Conservation (phyloP, 2,113 vertebrate genomes). For the Halichoeres trimaculatus region DNA sequence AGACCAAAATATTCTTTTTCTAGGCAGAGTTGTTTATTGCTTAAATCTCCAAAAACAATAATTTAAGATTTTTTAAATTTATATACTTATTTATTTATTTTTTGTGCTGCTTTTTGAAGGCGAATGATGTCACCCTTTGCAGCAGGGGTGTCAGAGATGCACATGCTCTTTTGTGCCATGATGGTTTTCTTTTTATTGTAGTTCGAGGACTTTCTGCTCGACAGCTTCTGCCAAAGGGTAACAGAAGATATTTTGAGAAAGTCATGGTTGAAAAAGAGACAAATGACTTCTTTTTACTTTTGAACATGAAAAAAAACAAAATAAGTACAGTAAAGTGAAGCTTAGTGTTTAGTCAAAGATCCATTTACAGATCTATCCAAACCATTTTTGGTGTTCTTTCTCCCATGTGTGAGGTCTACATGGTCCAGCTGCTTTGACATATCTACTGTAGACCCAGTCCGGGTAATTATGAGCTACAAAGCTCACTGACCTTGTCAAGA, state of each 20-base stretch:
- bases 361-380: conserved; percentile 4
- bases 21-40: not conserved
- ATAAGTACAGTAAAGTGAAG: not conserved
- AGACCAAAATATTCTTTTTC: not conserved
- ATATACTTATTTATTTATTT: no score
- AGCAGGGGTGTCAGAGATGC: not conserved
- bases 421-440: conserved; percentile 66
- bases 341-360: conserved; percentile 3
- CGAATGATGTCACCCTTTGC: not conserved
- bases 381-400: conserved; percentile 34
- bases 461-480: conserved; percentile 81
- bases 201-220: not conserved
- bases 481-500: conserved; percentile 82
- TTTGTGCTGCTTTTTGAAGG: not conserved
- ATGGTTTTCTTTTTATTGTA: not conserved
- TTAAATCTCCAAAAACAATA: not conserved
- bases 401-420: conserved; percentile 30
- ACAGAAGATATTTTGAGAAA: not conserved
- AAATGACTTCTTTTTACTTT: not conserved
- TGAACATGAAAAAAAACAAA: not conserved
- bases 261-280: not conserved
- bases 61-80: not conserved
- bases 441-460: conserved; percentile 67
- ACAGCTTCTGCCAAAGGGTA: not conserved
- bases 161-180: not conserved